Conservation (phyloP, 2,797 vertebrate species). For the Spatula versicolor region DNA sequence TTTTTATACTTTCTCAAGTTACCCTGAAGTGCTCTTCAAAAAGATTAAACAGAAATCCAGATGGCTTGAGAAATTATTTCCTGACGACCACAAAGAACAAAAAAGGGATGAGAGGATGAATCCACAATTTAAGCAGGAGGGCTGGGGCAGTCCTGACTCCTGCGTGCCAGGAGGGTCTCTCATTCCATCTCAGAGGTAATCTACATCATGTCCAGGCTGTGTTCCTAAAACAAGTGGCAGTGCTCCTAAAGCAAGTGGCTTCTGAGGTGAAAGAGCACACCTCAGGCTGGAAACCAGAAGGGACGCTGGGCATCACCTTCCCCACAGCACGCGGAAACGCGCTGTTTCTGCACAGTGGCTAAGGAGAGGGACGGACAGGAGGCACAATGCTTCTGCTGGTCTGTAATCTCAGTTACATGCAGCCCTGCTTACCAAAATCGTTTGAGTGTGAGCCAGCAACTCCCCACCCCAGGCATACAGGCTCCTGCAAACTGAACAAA, state of each 20-base stretch:
- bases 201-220: not conserved
- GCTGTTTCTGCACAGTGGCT: fast-evolving
- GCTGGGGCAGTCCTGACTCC: not conserved
- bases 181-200: not conserved
- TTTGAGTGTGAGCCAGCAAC: not conserved
- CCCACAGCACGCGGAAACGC: fast-evolving
- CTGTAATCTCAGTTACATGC: not conserved
- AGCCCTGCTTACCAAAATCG: not conserved
- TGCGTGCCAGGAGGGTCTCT: not conserved
- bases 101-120: not conserved
- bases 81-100: not conserved
- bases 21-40: not conserved
- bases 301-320: not conserved
- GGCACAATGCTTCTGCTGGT: not conserved
- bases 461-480: not conserved
- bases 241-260: not conserved
- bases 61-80: not conserved
- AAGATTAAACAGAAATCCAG: not conserved
- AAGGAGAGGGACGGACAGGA: fast-evolving
- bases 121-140: not conserved
- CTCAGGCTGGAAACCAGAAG: not conserved
- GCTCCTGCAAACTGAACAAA: not conserved
- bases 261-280: not conserved
- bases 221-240: not conserved
- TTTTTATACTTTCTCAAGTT: not conserved